These are phyloP conservation scores for Gymnoscopelus microlampas DNA, from an alignment of 2,797 vertebrate species.

Conservation along the genomic window DNA sequence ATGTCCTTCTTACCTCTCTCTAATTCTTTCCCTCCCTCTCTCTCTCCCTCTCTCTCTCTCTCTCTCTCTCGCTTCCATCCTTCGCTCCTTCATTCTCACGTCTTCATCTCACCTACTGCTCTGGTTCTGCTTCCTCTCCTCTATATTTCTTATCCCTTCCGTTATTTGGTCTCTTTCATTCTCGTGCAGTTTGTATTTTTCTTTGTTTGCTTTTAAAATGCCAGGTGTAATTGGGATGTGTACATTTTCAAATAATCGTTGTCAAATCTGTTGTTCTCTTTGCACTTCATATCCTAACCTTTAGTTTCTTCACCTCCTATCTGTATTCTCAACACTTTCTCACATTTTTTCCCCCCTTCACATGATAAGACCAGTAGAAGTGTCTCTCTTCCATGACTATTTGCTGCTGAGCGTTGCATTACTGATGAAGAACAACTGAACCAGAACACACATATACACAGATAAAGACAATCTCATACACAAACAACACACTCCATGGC, in stretches of 20 bases:
- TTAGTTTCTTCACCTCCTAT: too few species aligned
- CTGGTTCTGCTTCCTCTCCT: neutral
- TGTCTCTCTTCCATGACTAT: conserved; percentile 15
- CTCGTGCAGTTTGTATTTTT: neutral
- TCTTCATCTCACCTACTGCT: too few species aligned
- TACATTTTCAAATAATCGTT: too few species aligned
- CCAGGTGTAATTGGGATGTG: too few species aligned
- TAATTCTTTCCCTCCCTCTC: neutral
- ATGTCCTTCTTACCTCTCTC: neutral
- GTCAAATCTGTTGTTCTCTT: too few species aligned
- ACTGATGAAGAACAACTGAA: neutral
- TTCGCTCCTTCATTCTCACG: neutral
- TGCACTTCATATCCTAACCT: too few species aligned
- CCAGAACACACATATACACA: neutral
- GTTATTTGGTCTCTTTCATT: neutral
- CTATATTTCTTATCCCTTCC: neutral
- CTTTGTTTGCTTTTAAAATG: too few species aligned
- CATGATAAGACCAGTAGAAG: conserved; percentile 11
- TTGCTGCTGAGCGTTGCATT: conserved; percentile 26
- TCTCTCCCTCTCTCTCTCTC: neutral
- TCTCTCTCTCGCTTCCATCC: neutral
- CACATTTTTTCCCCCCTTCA: neutral
- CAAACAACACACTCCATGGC: neutral
- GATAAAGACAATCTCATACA: neutral
- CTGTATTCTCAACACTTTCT: too few species aligned